These are phyloP conservation scores for Corythaeola cristata DNA, from an alignment of 2,113 vertebrate genomes.

Conservation along the genomic window DNA sequence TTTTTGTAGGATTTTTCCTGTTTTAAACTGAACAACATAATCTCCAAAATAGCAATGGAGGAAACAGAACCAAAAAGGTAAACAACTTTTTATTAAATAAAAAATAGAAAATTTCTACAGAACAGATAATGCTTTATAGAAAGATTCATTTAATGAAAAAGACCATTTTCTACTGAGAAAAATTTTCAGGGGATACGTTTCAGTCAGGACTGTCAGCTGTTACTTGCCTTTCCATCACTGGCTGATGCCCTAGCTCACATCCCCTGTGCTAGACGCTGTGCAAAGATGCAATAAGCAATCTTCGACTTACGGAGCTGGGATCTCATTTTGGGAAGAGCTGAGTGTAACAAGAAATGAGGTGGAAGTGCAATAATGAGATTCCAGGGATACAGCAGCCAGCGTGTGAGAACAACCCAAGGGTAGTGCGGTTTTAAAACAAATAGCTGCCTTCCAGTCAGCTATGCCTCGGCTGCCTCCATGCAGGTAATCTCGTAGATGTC, in stretches of 20 bases:
- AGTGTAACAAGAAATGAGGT: not conserved
- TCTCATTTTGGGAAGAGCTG: not conserved
- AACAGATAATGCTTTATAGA: not conserved
- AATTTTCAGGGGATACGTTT: not conserved
- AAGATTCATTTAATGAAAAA: not conserved
- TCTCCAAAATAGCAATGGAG: not conserved
- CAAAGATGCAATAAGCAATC: not conserved
- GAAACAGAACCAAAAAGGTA: not conserved
- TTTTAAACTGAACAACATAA: not conserved
- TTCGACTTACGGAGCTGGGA: not conserved
- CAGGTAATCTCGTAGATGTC: not conserved
- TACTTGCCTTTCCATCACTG: not conserved
- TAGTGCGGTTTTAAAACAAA: not conserved
- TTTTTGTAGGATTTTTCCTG: not conserved
- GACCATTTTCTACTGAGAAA: not conserved
- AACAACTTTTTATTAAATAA: not conserved
- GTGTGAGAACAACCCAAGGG: not conserved
- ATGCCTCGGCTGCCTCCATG: not conserved
- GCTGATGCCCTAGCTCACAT: not conserved
- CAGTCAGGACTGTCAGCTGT: not conserved
- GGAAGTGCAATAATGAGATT: not conserved
- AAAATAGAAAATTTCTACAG: not conserved
- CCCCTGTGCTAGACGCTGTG: not conserved
- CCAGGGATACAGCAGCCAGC: not conserved
- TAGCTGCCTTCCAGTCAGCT: not conserved